These are phyloP conservation scores for Chelon labrosus DNA, from an alignment of 2,797 vertebrate genomes.

Conservation along the genomic window DNA sequence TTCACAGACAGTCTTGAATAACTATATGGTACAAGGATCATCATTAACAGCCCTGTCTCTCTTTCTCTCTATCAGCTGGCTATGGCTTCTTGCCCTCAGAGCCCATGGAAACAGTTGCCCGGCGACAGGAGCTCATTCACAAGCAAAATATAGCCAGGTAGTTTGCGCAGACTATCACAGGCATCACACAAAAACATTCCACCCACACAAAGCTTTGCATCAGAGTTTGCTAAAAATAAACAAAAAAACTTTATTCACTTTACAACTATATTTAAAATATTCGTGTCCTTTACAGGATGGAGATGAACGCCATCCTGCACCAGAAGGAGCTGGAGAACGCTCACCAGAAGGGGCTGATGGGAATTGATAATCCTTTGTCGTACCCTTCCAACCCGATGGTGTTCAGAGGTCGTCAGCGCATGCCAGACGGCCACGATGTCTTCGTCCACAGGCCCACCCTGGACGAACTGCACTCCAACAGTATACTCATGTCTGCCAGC, in stretches of 20 bases:
- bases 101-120: constrained; percentile 91
- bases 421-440: constrained; percentile 89
- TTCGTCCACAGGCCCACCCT: constrained; percentile 88
- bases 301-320: constrained; percentile 96
- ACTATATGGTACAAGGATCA: neutral
- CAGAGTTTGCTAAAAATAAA: neutral
- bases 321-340: constrained; percentile 94
- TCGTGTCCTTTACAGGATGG: constrained; percentile 86
- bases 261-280: constrained; percentile 16
- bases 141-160: constrained; percentile 97
- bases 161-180: constrained; percentile 10
- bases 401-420: constrained; percentile 87
- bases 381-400: constrained; percentile 86
- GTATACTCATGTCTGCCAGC: constrained; percentile 87
- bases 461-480: constrained; percentile 89
- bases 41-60: neutral
- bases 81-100: constrained; percentile 92
- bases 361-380: constrained; percentile 88
- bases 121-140: constrained; percentile 94
- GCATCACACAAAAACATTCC: constrained; percentile 27
- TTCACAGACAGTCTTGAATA: neutral
- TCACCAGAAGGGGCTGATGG: constrained; percentile 89
- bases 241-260: constrained; percentile 7
- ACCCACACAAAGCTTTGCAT: constrained; percentile 12
- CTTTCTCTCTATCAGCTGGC: constrained; percentile 76